phyloP scores from a whole-genome alignment of 2,113 vertebrate species.

The Cololabis saira region DNA sequence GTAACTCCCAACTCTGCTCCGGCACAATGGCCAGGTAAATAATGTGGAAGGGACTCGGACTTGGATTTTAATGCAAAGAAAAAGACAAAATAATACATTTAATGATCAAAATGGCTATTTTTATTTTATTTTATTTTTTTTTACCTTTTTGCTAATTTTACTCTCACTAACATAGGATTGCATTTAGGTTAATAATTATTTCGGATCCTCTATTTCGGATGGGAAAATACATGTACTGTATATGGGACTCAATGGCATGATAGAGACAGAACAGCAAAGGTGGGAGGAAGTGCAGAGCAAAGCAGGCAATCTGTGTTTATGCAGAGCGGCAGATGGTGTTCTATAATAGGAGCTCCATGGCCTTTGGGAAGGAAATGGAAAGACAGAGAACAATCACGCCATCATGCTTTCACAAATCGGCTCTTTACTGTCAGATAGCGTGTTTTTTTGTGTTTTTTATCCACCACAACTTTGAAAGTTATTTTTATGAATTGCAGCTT shows the following conservation, averaged over 20 bases:
- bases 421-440: conserved; percentile 25
- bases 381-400: conserved; percentile 49
- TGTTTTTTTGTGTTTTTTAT: conserved; percentile 21
- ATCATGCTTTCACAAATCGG: conserved; percentile 42
- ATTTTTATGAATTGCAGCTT: conserved; percentile 3
- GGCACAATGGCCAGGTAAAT: conserved; percentile 94
- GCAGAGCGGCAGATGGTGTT: conserved; percentile 75
- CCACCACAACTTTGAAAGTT: neutral
- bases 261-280: conserved; percentile 34
- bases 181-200: neutral
- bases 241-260: conserved; percentile 30
- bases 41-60: neutral
- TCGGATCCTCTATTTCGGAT: conserved; percentile 10
- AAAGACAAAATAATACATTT: neutral
- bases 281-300: conserved; percentile 36
- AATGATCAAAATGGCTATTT: too few species aligned
- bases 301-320: conserved; percentile 65
- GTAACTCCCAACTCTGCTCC: conserved; percentile 93
- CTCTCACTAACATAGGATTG: neutral
- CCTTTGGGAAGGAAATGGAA: conserved; percentile 70
- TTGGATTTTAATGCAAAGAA: neutral
- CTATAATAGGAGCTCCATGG: conserved; percentile 66
- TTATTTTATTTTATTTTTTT: neutral
- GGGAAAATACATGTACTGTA: conserved; percentile 1
- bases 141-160: neutral